These are phyloP conservation scores for Parascotia fuliginaria DNA, from an alignment of 2,888 invertebrate species.

Conservation along the genomic window DNA sequence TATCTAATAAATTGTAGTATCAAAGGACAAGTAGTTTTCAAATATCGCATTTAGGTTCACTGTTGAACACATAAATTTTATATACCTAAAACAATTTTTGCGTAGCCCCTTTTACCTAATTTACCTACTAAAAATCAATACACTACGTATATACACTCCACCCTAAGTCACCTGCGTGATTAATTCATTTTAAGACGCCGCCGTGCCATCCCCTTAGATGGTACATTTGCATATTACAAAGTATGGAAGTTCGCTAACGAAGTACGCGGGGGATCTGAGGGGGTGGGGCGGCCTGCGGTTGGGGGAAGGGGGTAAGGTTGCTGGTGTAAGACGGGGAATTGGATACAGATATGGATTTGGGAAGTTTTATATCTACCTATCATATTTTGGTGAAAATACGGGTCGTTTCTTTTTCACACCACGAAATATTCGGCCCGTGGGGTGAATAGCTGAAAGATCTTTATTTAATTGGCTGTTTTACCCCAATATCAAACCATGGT, in stretches of 20 bases:
- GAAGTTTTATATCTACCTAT: neutral
- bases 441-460: no score
- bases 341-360: constrained; percentile 67
- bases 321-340: constrained; percentile 83
- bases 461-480: no score
- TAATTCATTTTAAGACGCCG: constrained; percentile 85
- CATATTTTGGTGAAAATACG: constrained; percentile 2
- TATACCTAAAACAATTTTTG: neutral
- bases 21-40: no score
- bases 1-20: no score
- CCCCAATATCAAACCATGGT: no score
- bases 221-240: constrained; percentile 86
- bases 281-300: constrained; percentile 42
- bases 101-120: constrained; percentile 5
- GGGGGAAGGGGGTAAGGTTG: constrained; percentile 65
- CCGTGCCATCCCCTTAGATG: constrained; percentile 72
- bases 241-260: constrained; percentile 85
- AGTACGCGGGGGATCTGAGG: constrained; percentile 52
- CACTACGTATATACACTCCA: constrained; percentile 11
- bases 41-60: no score
- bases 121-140: constrained; percentile 40
- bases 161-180: constrained; percentile 79
- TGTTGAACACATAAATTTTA: no score
- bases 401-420: no score
- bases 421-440: no score